These are phyloP conservation scores for Apteryx owenii DNA, from an alignment of 2,113 vertebrate species.

Conservation along the genomic window DNA sequence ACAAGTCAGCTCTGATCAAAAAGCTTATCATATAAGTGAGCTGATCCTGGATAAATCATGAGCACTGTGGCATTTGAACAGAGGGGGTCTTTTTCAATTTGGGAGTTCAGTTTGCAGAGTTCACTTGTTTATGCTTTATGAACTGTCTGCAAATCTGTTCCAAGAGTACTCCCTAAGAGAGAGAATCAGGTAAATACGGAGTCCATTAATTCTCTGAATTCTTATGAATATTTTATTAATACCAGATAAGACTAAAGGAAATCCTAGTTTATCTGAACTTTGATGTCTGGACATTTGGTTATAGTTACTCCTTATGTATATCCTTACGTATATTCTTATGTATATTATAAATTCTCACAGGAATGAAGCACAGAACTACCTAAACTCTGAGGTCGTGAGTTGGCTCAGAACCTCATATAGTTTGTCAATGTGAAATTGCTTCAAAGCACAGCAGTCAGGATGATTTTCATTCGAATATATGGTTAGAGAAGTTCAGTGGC, in stretches of 20 bases:
- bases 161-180: not conserved
- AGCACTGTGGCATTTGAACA: not conserved
- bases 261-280: not conserved
- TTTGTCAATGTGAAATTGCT: not conserved
- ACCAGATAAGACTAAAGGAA: not conserved
- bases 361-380: not conserved
- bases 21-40: not conserved
- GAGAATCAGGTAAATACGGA: not conserved
- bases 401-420: not conserved
- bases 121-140: not conserved
- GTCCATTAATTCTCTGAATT: not conserved
- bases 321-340: no score
- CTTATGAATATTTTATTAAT: not conserved
- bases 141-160: not conserved
- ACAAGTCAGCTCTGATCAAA: not conserved
- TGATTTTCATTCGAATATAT: not conserved
- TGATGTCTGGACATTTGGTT: not conserved
- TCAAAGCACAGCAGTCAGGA: not conserved
- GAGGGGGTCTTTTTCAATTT: not conserved
- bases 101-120: not conserved
- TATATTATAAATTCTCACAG: not conserved
- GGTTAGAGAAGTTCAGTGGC: not conserved
- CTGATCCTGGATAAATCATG: not conserved
- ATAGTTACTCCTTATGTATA: not conserved
- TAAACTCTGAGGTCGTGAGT: not conserved